These are phyloP conservation scores for Hypanus sabinus DNA, from an alignment of 2,113 vertebrate species.

Conservation along the genomic window DNA sequence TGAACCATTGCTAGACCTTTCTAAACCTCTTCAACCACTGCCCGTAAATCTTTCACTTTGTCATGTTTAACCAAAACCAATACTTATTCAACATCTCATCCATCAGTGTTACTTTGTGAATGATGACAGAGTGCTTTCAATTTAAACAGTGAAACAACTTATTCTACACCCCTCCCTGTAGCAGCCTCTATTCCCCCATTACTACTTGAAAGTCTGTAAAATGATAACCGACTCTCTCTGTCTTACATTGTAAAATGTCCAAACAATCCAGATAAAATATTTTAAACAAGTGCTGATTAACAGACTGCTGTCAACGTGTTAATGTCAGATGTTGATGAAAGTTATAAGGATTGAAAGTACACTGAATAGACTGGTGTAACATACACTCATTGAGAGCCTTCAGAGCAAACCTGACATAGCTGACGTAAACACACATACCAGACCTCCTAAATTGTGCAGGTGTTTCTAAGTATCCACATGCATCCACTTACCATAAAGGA, in stretches of 20 bases:
- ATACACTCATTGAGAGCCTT: constrained; percentile 19
- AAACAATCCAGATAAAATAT: constrained; percentile 27
- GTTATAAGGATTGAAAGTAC: constrained; percentile 46
- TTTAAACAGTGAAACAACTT: constrained; percentile 60
- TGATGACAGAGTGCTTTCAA: constrained; percentile 55
- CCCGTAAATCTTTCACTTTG: constrained; percentile 56
- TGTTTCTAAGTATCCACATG: constrained; percentile 44
- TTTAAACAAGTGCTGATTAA: constrained; percentile 60
- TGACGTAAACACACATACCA: constrained; percentile 49
- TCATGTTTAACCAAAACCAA: constrained; percentile 66
- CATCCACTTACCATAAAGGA: constrained; percentile 40
- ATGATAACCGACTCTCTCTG: constrained; percentile 42
- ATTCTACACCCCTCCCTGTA: constrained; percentile 49
- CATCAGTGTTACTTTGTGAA: constrained; percentile 52
- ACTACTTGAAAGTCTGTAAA: constrained; percentile 41
- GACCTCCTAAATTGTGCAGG: constrained; percentile 42
- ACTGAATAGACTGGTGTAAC: not conserved
- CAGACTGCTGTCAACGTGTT: constrained; percentile 61
- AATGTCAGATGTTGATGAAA: constrained; percentile 51
- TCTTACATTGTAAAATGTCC: constrained; percentile 39
- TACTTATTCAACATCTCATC: constrained; percentile 58
- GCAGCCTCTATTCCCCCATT: constrained; percentile 35
- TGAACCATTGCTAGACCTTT: constrained; percentile 53
- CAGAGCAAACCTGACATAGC: constrained; percentile 45
- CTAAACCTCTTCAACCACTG: constrained; percentile 48